Percentiles rank a stretch among this genome's conserved stretches.
Evolutionary conservation across 2,888 invertebrate species (phyloP).

Genomic region (Julus scanicus): DNA sequence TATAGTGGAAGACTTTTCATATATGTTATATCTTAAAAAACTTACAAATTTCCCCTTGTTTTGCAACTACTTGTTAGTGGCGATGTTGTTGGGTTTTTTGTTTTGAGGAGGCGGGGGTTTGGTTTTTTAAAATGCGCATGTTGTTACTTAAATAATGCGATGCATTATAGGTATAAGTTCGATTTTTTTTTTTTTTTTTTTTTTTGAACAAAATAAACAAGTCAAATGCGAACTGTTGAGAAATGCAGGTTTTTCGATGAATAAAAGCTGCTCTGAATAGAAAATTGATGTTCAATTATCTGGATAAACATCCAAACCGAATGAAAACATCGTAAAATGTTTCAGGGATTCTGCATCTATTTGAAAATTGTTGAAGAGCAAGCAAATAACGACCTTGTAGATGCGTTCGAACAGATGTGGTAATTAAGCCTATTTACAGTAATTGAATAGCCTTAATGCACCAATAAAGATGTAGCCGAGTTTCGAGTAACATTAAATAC

Average conservation of each 20-base stretch:
- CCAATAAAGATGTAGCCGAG: background rate
- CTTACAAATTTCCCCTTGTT: too few relatives aligned
- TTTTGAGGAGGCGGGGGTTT: too few relatives aligned
- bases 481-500: background rate
- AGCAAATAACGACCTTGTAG: background rate
- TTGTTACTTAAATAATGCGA: too few relatives aligned
- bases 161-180: background rate
- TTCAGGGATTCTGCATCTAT: background rate
- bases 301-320: background rate
- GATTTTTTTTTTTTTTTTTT: background rate
- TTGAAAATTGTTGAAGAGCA: background rate
- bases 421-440: background rate
- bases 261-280: background rate
- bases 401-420: background rate
- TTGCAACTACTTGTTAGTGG: too few relatives aligned
- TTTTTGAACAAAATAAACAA: background rate
- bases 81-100: too few relatives aligned
- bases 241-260: background rate
- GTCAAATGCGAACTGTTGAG: background rate
- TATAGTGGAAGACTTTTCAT: too few relatives aligned
- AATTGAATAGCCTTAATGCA: background rate
- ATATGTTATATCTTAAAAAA: too few relatives aligned
- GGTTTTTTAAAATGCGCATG: too few relatives aligned
- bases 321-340: background rate
- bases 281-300: background rate